Conservation (phyloP, 2,888 invertebrate genomes). For the Aspidapion aeneum region DNA sequence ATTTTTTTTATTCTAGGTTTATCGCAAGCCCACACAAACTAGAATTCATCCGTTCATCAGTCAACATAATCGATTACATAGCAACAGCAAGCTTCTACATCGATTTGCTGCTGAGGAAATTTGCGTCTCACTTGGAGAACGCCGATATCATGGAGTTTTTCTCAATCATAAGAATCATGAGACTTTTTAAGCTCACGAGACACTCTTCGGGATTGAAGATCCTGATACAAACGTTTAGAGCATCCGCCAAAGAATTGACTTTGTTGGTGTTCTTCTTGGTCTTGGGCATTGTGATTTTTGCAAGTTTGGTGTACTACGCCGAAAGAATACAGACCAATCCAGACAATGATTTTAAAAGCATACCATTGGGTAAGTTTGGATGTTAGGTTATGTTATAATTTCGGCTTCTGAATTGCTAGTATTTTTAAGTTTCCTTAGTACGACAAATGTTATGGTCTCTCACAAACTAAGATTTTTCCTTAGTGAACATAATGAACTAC, state of each 20-base stretch:
- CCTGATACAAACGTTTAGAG: conserved; percentile 95
- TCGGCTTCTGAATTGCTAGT: too few species aligned
- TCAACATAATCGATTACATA: conserved; percentile 97
- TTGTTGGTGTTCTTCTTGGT: conserved; percentile 76
- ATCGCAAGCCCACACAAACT: conserved; percentile 92
- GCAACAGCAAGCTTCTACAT: conserved; percentile 98
- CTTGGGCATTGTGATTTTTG: conserved; percentile 92
- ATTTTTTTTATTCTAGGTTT: conserved; percentile 50
- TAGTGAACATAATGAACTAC: too few species aligned
- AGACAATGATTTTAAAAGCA: conserved; percentile 96
- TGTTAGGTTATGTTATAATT: too few species aligned
- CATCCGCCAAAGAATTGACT: conserved; percentile 94
- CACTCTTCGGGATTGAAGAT: conserved; percentile 98
- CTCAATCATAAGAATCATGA: conserved; percentile 96
- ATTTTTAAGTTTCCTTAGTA: too few species aligned
- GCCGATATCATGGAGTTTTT: conserved; percentile 97
- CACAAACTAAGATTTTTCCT: too few species aligned
- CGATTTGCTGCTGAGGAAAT: conserved; percentile 84
- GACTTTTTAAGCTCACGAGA: conserved; percentile 93
- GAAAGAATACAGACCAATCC: conserved; percentile 90
- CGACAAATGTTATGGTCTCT: too few species aligned
- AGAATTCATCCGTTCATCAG: conserved; percentile 92
- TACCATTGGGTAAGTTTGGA: conserved; percentile 79
- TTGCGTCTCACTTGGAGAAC: conserved; percentile 88
- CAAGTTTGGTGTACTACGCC: conserved; percentile 96